Evolutionary conservation across 2,113 vertebrate species (phyloP).

Genomic region (Phaethon lepturus): DNA sequence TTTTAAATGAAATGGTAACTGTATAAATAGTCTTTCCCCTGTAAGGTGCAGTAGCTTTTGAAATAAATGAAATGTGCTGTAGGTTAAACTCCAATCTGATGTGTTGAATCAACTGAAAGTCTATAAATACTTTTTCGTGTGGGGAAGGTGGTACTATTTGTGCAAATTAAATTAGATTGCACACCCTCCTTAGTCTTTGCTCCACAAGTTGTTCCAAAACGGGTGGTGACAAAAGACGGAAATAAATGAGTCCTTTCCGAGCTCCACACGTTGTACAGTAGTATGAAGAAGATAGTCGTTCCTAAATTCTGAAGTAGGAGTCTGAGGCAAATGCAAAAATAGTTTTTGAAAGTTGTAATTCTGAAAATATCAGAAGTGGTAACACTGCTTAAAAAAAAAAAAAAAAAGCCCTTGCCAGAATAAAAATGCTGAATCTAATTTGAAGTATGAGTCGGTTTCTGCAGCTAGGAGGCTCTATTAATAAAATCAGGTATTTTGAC

Average conservation of each 20-base stretch:
- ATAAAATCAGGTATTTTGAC: background rate
- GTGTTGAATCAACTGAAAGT: background rate
- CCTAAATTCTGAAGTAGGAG: background rate
- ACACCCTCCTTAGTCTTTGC: background rate
- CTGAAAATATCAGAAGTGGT: background rate
- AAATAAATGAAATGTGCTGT: background rate
- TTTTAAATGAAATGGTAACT: background rate
- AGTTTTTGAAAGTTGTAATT: background rate
- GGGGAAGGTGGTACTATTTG: background rate
- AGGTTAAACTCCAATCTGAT: background rate
- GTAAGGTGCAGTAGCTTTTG: background rate
- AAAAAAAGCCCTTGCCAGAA: background rate
- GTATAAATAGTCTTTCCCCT: background rate
- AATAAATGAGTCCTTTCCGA: background rate
- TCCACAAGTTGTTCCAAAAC: background rate
- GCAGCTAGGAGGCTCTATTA: background rate
- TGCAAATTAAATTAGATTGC: background rate
- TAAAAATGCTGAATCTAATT: background rate
- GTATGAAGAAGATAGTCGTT: background rate
- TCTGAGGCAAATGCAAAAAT: background rate
- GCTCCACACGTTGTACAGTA: background rate
- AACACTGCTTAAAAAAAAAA: background rate
- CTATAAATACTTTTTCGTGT: background rate
- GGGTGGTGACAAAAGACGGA: background rate
- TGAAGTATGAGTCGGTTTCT: background rate